Conservation (phyloP, 2,888 invertebrate genomes). For the Trichogramma dendrolimi region DNA sequence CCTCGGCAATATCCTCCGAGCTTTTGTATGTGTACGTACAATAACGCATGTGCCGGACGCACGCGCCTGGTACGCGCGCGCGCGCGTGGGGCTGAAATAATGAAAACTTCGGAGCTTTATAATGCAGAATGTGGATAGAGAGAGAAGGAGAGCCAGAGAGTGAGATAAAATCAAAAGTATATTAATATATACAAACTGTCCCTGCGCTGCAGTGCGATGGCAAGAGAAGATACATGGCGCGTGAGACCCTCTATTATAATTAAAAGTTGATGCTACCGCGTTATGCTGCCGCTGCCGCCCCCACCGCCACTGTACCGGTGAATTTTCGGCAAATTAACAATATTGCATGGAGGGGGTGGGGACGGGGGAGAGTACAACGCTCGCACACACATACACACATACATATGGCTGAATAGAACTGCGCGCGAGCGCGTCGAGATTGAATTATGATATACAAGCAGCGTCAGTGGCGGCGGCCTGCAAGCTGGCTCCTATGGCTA, state of each 20-base stretch:
- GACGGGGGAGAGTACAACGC: not conserved
- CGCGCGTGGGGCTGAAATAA: no score
- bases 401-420: not conserved
- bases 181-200: no score
- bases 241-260: slow-evolving; percentile 7
- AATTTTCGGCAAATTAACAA: slow-evolving; percentile 12
- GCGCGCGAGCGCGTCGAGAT: not conserved
- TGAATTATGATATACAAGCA: slow-evolving; percentile 8
- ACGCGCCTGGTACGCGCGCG: no score
- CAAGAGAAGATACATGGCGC: slow-evolving; percentile 9
- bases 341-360: not conserved
- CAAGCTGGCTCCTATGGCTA: not conserved
- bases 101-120: no score
- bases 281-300: not conserved
- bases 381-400: not conserved
- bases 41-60: no score
- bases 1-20: no score
- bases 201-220: no score
- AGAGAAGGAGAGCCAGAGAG: no score
- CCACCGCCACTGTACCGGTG: not conserved
- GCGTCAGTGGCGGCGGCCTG: not conserved
- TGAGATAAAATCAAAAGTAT: no score
- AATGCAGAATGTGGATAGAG: no score
- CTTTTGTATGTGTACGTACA: no score
- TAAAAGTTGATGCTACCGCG: slow-evolving; percentile 12